These are phyloP conservation scores for Arbacia lixula DNA, from an alignment of 53 echinoderm and acorn worm genomes.

Conservation along the genomic window DNA sequence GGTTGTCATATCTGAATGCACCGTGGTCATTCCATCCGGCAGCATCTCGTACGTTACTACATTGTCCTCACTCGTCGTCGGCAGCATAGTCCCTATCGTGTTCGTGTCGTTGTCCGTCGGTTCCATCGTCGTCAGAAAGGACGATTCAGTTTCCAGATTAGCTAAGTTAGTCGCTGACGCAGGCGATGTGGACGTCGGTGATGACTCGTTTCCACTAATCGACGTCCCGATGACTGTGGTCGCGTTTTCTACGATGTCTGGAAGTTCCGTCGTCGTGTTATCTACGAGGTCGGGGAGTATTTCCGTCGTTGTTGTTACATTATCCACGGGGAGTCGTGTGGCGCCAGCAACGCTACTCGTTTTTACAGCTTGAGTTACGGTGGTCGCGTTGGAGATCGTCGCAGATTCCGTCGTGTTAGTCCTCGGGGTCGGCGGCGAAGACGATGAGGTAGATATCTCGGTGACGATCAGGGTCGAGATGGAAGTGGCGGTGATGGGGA, in stretches of 20 bases:
- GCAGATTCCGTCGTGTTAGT: neutral
- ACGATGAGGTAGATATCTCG: neutral
- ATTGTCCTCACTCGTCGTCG: neutral
- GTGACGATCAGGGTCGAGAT: constrained; percentile 17
- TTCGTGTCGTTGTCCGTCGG: neutral
- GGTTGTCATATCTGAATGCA: neutral
- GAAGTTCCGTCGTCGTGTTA: neutral
- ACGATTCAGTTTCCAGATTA: constrained; percentile 5
- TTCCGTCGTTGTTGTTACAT: neutral
- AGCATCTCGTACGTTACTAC: neutral
- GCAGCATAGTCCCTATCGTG: neutral
- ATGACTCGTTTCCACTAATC: neutral
- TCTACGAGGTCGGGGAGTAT: neutral
- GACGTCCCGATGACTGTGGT: neutral
- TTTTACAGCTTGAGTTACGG: neutral
- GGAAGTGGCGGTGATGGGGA: neutral
- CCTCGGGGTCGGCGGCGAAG: neutral
- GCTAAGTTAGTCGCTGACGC: neutral
- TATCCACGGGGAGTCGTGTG: neutral
- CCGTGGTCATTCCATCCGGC: neutral
- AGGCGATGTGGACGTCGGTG: neutral
- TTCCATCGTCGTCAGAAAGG: neutral
- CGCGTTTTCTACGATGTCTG: neutral
- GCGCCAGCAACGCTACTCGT: neutral
- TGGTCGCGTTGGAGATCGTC: neutral